Base-by-base conservation (phyloP, 2,888 invertebrate species). In the Thera obeliscata region DNA sequence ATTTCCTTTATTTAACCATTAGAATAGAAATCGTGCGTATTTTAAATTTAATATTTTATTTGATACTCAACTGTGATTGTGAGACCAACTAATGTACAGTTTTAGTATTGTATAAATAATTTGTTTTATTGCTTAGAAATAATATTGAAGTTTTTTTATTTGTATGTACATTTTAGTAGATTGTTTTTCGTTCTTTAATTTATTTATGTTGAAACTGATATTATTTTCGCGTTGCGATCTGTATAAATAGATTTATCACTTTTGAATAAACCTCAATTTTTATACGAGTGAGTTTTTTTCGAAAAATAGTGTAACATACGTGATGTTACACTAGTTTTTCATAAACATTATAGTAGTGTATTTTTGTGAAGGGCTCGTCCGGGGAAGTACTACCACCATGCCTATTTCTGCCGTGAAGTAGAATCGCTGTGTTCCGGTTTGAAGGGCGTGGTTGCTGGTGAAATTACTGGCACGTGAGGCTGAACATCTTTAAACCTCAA, bases 61-160 rank as follows among this genome's bases (percentile, higher is more conserved):
- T 68, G 8, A 71, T 71, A 75, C 66, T 72, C 67, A 65, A 63
- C 72, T 74, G 75, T 71, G 72, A 69, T 70, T 64, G 49, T 69
- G 57, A 72, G 71, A 75, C 75, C 73, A 72, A 75, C 56, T 65
- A 62, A 50, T 46, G 69, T 70, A 64, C 63, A 61, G 66, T 70
- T 59, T 61, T 68, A 65, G 48, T 59, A 61, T 55, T 69, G 56
- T 64, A 43, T 36, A 52, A 12, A 52, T 33, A 46, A 46, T 56
- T 62, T 46, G n/a, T 38, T 55, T 43, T 55, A 49, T 67, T 61
- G 61, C 55, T 58, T 68, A 43, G 61, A 64, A 58, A 55, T 54
- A 58, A 64, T 55, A 55, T 35, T 5, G 33, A 65, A 54, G 57
- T 68, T 48, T 61, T 64, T 62, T 43, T 54, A 61, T 36, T 61